These are phyloP conservation scores for Drosophila dunni DNA, from an alignment of 1,140 invertebrate genomes.

Conservation along the genomic window DNA sequence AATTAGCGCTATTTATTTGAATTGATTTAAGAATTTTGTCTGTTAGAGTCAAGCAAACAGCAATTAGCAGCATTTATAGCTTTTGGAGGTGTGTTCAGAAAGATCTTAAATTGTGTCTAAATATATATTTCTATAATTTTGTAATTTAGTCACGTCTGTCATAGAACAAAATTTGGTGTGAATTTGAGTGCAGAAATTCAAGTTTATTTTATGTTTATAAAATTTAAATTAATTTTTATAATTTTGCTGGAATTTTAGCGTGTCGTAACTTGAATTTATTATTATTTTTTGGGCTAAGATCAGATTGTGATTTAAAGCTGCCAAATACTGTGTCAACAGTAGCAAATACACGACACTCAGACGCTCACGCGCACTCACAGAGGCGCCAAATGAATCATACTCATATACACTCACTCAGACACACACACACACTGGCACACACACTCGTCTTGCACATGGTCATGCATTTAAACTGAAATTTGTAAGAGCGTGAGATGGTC, in stretches of 20 bases:
- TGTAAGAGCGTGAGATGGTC: conserved; percentile 66
- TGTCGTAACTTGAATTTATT: no score
- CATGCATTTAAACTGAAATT: conserved; percentile 55
- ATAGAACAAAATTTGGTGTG: neutral
- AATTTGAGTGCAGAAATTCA: no score
- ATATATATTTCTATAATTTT: neutral
- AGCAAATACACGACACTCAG: conserved; percentile 6
- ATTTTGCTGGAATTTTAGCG: no score
- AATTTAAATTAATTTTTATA: no score
- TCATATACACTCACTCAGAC: neutral
- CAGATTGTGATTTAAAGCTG: conserved; percentile 3
- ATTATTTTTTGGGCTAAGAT: no score
- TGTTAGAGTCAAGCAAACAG: neutral
- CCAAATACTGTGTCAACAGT: conserved; percentile 23
- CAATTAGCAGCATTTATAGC: conserved; percentile 36
- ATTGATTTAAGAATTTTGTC: conserved; percentile 11
- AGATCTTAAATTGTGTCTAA: neutral
- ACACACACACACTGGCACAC: conserved; percentile 1
- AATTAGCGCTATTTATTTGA: conserved; percentile 44
- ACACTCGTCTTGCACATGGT: conserved; percentile 49
- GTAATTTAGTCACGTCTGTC: neutral
- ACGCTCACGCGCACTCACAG: conserved; percentile 1
- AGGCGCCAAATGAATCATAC: neutral
- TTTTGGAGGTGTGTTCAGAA: conserved; percentile 25
- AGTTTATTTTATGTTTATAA: no score